Base-by-base conservation (phyloP, 2,797 vertebrate genomes). In the Peromyscus eremicus region DNA sequence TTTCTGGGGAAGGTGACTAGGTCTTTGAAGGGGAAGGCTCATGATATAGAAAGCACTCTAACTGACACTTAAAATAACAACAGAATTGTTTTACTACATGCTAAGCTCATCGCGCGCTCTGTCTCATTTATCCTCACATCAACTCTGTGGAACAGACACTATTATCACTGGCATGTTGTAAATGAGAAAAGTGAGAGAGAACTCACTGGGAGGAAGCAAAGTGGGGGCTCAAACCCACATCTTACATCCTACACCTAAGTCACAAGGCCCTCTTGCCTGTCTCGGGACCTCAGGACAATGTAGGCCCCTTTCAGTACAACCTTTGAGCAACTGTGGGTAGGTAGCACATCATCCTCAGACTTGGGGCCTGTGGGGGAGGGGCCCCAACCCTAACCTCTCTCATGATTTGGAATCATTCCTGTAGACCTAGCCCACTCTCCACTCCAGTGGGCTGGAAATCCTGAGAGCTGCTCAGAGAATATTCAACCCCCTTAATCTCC, bases 41-140 rank as follows among this genome's bases (percentile, higher is more conserved):
- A 85, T n/a, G 55, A 79, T 64, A 49, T 81, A 94, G 40, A 92
- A 95, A 97, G 43, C 75, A 75, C 83, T 95, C 73, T 94, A 80
- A 95, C 11, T 87, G 94, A 88, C 13, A 62, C 57, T 80, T 87
- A 83, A 70, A 94, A 83, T 70, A 92, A 93, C 75, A 79, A 94
- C 11, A 93, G 77, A 92, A 94, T 40, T 89, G 75, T 91, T 94
- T 94, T 52, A 49, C 40, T 83, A 34, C 27, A 62, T 73, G 62
- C 52, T 88, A 92, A 97, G 34, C 37, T 37, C 52, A 91, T 97
- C 77, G 89, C 21, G 90, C 64, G 32, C n/a, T 70, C 92, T 81
- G 40, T 66, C 32, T 96, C 75, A 66, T 89, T 92, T 94, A 94
- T 92, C 37, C 46, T 95, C 43, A 25, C 80, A 95, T 94, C 40